These are phyloP conservation scores for Spisula subtruncata DNA, from an alignment of 2,888 invertebrate species.

Conservation along the genomic window DNA sequence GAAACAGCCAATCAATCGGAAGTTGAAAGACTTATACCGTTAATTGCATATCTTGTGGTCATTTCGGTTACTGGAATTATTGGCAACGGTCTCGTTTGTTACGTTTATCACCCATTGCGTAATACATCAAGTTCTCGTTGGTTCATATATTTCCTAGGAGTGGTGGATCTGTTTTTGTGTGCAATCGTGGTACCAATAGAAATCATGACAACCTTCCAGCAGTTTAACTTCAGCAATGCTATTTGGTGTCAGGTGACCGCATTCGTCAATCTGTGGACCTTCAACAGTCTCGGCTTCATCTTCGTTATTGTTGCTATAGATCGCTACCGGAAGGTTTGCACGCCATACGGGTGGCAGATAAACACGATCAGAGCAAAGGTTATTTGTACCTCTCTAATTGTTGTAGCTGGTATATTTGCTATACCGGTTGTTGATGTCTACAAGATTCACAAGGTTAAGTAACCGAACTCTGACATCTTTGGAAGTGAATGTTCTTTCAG, in stretches of 20 bases:
- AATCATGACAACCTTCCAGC: slow-evolving; percentile 63
- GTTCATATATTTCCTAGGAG: slow-evolving; percentile 71
- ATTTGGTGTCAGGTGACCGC: slow-evolving; percentile 62
- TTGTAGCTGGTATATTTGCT: slow-evolving; percentile 44
- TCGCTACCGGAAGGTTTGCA: slow-evolving; percentile 78
- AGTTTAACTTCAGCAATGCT: slow-evolving; percentile 66
- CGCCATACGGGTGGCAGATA: slow-evolving; percentile 77
- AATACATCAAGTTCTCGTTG: slow-evolving; percentile 70
- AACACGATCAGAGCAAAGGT: slow-evolving; percentile 67
- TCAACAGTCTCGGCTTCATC: slow-evolving; percentile 58
- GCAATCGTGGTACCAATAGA: slow-evolving; percentile 68
- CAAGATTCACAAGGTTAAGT: slow-evolving; percentile 41
- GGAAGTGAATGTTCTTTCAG: slow-evolving; percentile 63
- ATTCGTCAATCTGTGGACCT: slow-evolving; percentile 60
- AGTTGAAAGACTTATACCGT: slow-evolving; percentile 60
- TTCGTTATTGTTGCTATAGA: slow-evolving; percentile 71
- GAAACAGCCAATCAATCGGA: slow-evolving; percentile 58
- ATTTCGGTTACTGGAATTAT: slow-evolving; percentile 64
- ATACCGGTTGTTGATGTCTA: slow-evolving; percentile 62
- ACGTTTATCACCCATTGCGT: slow-evolving; percentile 68
- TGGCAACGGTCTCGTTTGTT: slow-evolving; percentile 73
- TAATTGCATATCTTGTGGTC: slow-evolving; percentile 61
- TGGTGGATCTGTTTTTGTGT: slow-evolving; percentile 71
- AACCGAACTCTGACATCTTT: slow-evolving; percentile 30
- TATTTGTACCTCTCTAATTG: slow-evolving; percentile 57